phyloP scores from a whole-genome alignment of 2,888 invertebrate species.

The Trichopoda pennipes region DNA sequence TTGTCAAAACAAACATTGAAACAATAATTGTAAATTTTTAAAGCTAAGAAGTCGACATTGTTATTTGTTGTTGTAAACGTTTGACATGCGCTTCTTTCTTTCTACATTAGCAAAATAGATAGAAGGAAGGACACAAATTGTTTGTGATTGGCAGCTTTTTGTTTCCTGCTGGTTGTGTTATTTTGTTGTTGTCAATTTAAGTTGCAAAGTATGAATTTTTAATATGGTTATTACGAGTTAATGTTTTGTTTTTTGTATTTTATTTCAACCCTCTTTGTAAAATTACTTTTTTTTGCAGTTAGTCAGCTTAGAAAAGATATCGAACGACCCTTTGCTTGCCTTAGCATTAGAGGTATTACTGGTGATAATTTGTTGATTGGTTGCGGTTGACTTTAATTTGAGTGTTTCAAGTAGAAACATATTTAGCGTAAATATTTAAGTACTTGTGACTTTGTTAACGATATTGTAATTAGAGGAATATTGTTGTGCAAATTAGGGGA shows the following conservation, averaged over 20 bases:
- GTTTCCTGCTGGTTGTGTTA: conserved; percentile 11
- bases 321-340: conserved; percentile 25
- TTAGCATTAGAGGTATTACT: conserved; percentile 49
- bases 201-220: conserved; percentile 57
- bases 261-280: conserved; percentile 55
- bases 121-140: conserved; percentile 2
- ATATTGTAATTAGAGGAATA: conserved; percentile 56
- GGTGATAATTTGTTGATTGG: conserved; percentile 67
- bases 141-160: conserved; percentile 65
- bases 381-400: conserved; percentile 54
- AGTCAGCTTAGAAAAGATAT: neutral
- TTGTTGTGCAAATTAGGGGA: conserved; percentile 57
- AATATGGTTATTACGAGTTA: conserved; percentile 54
- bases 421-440: conserved; percentile 36
- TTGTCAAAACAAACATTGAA: conserved; percentile 1
- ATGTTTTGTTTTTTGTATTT: conserved; percentile 18
- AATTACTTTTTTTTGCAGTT: neutral
- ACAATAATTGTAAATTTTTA: conserved; percentile 22
- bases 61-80: conserved; percentile 27
- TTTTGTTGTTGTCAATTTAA: conserved; percentile 21
- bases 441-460: conserved; percentile 34
- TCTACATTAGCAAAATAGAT: neutral
- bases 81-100: conserved; percentile 62
- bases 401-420: conserved; percentile 21
- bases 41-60: conserved; percentile 42